Evolutionary conservation across 2,113 vertebrate species (phyloP), one percentile per base, ranked within the genome.

Genomic region (Strigops habroptila): DNA sequence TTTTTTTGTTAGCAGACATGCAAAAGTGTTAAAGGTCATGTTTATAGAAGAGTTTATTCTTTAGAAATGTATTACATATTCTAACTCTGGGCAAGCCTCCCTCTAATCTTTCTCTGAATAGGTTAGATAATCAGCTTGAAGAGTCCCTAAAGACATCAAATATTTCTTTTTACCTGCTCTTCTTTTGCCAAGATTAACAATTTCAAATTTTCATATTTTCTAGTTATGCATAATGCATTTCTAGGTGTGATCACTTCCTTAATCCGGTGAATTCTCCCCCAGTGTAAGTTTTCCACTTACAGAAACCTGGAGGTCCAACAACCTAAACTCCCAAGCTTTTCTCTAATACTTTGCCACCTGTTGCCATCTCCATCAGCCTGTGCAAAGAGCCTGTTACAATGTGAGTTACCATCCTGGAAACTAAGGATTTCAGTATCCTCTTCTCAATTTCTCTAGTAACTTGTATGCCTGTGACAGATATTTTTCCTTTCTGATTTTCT

Each of bases 11-110:
- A 60, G 3, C 1, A 76, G 63, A 55, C 5, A 24, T 10, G 44
- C 15, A 25, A 60, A 65, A 2, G 2, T 0, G 0, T 63, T 48
- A 51, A 19, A 39, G 3, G 7, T n/a, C 27, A 30, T 9, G 3
- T 57, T 83, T 83, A 12, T 53, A 70, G 10, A 25, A 7, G 70
- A 69, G 6, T 14, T 5, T 65, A 7, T 74, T 76, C 17, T 63
- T 57, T 7, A 74, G 48, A 51, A 86, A 68, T 81, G 1, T n/a
- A 15, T 70, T 53, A 18, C 0, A 41, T 63, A 74, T 71, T 86
- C 21, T 67, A 74, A 39, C n/a, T 86, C 55, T 71, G 55, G 39
- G 48, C 39, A 81, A 78, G 25, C 0, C 0, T 70, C 87, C 19
- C 18, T 76, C 19, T 63, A 75, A 51, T 74, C 25, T 86, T 88